phyloP scores from a whole-genome alignment of 2,113 vertebrate species.

The Caranx ignobilis region DNA sequence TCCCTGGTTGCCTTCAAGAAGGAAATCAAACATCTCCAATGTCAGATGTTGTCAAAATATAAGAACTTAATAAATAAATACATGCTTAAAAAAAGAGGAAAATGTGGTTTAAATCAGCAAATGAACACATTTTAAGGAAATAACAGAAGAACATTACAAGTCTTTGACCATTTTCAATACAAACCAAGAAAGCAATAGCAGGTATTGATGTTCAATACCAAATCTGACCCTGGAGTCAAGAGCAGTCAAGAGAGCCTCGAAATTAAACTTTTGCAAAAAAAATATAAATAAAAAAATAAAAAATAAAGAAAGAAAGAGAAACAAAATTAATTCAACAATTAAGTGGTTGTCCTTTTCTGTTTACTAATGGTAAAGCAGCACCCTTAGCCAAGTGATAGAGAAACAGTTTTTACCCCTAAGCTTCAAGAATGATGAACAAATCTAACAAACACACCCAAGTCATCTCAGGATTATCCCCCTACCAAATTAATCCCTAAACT shows the following conservation, averaged over 20 bases:
- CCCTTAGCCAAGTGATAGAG: background rate
- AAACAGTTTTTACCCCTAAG: constrained; percentile 2
- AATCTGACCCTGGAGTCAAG: background rate
- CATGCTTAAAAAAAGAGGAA: background rate
- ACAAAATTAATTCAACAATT: background rate
- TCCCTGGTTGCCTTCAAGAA: background rate
- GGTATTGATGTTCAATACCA: background rate
- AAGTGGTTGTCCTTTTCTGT: background rate
- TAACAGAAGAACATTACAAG: no score
- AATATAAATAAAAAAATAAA: background rate
- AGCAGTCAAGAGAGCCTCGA: no score
- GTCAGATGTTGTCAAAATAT: background rate
- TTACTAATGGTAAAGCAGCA: background rate
- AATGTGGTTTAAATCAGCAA: background rate
- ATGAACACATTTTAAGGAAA: no score
- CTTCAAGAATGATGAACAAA: constrained; percentile 13
- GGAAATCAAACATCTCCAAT: background rate
- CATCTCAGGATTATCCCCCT: background rate
- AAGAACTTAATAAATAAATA: background rate
- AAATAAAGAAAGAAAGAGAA: background rate
- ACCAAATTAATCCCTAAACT: background rate
- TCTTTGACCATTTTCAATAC: background rate
- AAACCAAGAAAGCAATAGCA: background rate
- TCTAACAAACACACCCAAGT: background rate
- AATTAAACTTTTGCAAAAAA: background rate